Evolutionary conservation across 2,888 invertebrate species (phyloP).

Genomic region (Junonia oenone): DNA sequence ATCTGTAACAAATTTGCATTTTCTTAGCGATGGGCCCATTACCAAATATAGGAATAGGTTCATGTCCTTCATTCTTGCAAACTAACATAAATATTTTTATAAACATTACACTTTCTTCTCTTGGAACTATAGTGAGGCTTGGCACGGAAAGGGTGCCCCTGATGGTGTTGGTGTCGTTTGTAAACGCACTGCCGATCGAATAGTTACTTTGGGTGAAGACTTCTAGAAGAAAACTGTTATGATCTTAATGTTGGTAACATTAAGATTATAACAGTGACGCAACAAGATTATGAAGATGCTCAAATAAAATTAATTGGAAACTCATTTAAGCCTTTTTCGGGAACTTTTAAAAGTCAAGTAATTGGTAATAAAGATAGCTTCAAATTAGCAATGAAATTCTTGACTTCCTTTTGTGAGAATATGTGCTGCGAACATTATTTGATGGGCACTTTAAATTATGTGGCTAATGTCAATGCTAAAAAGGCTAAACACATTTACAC

Average conservation of each 20-base stretch:
- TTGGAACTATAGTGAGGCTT: not conserved
- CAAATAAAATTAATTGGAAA: no score
- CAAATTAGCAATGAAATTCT: no score
- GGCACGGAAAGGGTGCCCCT: not conserved
- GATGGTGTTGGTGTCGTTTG: not conserved
- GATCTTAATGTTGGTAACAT: no score
- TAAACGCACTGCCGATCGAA: not conserved
- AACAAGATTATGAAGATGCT: no score
- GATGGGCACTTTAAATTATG: no score
- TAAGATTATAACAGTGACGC: not conserved
- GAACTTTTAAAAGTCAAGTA: no score
- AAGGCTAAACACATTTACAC: no score
- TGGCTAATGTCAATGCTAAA: no score
- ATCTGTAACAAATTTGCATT: not conserved
- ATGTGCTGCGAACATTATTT: no score
- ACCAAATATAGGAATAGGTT: not conserved
- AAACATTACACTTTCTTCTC: not conserved
- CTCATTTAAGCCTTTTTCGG: no score
- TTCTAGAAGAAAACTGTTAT: not conserved
- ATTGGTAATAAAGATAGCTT: no score
- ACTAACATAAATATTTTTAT: not conserved
- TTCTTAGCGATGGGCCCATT: not conserved
- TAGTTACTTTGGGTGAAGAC: not conserved
- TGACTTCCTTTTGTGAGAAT: no score
- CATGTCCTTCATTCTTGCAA: not conserved